These are phyloP conservation scores for Heteromormyrus szaboi DNA, from an alignment of 2,797 vertebrate genomes.

Conservation along the genomic window DNA sequence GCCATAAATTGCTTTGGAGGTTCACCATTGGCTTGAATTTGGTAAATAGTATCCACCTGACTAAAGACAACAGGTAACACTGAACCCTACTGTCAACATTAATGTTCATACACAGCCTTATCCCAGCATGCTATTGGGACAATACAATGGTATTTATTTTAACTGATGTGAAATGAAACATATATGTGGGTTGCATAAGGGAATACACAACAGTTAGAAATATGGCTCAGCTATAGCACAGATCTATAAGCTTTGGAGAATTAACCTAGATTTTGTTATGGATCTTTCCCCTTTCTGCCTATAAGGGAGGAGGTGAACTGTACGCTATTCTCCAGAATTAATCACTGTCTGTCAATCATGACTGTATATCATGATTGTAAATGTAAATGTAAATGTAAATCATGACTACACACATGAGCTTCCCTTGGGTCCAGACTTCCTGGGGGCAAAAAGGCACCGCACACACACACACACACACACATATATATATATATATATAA, in stretches of 20 bases:
- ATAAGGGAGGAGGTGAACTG: not conserved
- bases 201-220: not conserved
- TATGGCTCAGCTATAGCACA: not conserved
- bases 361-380: not conserved
- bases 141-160: not conserved
- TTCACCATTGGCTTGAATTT: not conserved
- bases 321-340: not conserved
- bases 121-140: not conserved
- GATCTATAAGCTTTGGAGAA: not conserved
- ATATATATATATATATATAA: not conserved
- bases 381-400: too few species aligned
- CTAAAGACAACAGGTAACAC: not conserved
- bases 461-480: too few species aligned
- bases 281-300: not conserved
- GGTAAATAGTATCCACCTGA: not conserved
- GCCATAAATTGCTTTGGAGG: not conserved
- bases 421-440: not conserved
- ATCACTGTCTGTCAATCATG: not conserved
- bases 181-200: not conserved
- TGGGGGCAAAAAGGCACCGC: not conserved
- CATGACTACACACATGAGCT: not conserved
- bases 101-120: not conserved
- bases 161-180: not conserved
- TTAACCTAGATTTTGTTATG: not conserved
- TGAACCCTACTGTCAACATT: not conserved